Percentiles rank a stretch among this genome's conserved stretches.
phyloP scores from a whole-genome alignment of 2,113 vertebrate species.

The Tragulus kanchil region DNA sequence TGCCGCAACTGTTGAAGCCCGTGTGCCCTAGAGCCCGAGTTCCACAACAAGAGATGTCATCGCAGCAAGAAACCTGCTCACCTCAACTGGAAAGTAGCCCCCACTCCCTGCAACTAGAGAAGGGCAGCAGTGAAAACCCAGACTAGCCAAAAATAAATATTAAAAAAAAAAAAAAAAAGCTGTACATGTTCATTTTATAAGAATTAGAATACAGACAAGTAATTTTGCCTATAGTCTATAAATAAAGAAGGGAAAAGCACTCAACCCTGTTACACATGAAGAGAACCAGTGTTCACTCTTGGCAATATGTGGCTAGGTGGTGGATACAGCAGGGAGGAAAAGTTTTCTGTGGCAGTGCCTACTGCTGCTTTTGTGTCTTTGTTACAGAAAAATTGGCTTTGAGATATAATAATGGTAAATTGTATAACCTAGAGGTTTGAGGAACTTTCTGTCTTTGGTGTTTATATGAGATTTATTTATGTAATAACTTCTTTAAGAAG shows the following conservation, averaged over 20 bases:
- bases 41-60: too few species aligned
- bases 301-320: background rate
- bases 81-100: too few species aligned
- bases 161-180: background rate
- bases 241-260: background rate
- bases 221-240: background rate
- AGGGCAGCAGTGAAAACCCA: too few species aligned
- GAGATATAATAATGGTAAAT: constrained; percentile 8
- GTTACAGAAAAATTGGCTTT: background rate
- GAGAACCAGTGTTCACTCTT: background rate
- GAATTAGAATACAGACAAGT: constrained; percentile 11
- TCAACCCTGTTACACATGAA: background rate
- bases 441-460: background rate
- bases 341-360: background rate
- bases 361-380: constrained; percentile 29
- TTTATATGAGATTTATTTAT: constrained; percentile 41
- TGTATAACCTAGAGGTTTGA: background rate
- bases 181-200: background rate
- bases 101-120: too few species aligned
- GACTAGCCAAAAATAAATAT: too few species aligned
- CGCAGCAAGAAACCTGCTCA: too few species aligned
- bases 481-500: background rate
- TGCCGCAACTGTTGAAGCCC: too few species aligned
- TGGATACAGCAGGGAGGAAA: background rate
- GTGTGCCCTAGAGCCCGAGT: too few species aligned